phyloP scores from a whole-genome alignment of 2,888 invertebrate species.

The Eueremaeus valkanovi region DNA sequence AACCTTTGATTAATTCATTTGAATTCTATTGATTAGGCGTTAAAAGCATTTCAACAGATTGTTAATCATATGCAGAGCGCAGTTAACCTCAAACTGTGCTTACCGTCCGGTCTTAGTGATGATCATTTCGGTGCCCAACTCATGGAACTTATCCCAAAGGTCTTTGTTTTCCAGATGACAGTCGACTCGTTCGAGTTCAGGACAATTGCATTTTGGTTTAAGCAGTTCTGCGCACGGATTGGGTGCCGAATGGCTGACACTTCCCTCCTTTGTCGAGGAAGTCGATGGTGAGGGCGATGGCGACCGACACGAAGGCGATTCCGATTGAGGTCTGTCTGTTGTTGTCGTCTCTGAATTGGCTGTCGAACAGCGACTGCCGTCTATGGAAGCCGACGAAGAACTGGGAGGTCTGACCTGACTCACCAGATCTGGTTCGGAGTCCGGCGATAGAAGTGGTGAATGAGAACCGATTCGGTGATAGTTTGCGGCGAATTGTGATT shows the following conservation, averaged over 20 bases:
- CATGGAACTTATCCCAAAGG: slow-evolving; percentile 50
- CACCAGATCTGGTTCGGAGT: neutral
- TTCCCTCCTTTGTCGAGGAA: neutral
- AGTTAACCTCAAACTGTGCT: too few species aligned
- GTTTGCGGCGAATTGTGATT: too few species aligned
- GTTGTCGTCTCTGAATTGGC: neutral
- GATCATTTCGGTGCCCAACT: slow-evolving; percentile 92
- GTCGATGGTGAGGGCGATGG: slow-evolving; percentile 28
- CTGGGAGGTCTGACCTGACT: neutral
- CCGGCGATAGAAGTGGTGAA: slow-evolving; percentile 26
- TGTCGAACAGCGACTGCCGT: slow-evolving; percentile 10
- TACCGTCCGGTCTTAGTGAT: slow-evolving; percentile 88
- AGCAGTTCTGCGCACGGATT: slow-evolving; percentile 24
- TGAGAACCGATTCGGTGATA: neutral
- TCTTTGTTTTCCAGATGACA: slow-evolving; percentile 57
- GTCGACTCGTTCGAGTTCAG: slow-evolving; percentile 50
- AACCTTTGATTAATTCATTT: too few species aligned
- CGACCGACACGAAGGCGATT: slow-evolving; percentile 11
- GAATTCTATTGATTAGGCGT: too few species aligned
- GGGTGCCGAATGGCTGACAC: neutral
- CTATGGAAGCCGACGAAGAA: neutral
- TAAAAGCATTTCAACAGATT: too few species aligned
- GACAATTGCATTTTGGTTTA: slow-evolving; percentile 48
- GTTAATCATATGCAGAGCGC: too few species aligned
- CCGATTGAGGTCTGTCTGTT: neutral